Conservation (phyloP, 2,888 invertebrate genomes). For the Cephus sareptanus region DNA sequence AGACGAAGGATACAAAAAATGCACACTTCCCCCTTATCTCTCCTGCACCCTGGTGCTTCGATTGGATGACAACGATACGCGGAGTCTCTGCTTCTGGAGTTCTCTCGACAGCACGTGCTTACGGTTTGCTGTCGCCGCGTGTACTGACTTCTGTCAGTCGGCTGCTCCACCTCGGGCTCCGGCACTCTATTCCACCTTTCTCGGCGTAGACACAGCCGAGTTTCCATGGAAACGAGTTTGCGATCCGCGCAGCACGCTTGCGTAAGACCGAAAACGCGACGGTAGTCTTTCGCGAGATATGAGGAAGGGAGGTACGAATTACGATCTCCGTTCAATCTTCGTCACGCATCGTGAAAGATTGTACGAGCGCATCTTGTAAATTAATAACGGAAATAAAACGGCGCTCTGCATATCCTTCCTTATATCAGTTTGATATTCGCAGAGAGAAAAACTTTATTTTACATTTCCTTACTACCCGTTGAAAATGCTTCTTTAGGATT, state of each 20-base stretch:
- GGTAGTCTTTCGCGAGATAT: neutral
- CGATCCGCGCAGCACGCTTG: neutral
- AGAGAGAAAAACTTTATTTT: neutral
- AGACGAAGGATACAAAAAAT: neutral
- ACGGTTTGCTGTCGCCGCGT: constrained; percentile 59
- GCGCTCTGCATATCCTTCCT: neutral
- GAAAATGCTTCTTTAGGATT: no score
- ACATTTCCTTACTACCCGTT: no score
- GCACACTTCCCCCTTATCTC: neutral
- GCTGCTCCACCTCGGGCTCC: constrained; percentile 21
- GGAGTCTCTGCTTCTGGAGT: neutral
- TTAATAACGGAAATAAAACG: neutral
- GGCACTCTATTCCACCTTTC: constrained; percentile 42
- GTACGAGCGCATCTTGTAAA: neutral
- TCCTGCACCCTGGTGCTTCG: neutral
- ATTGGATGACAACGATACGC: neutral
- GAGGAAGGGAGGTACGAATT: neutral
- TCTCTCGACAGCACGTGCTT: constrained; percentile 36
- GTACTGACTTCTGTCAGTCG: constrained; percentile 56
- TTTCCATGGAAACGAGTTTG: neutral
- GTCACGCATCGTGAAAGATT: neutral
- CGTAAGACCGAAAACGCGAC: neutral
- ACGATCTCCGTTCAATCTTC: neutral
- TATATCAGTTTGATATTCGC: neutral
- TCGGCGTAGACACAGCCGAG: constrained; percentile 18